phyloP scores from a whole-genome alignment of 1,140 invertebrate species.

The Panagrolaimus sp. region DNA sequence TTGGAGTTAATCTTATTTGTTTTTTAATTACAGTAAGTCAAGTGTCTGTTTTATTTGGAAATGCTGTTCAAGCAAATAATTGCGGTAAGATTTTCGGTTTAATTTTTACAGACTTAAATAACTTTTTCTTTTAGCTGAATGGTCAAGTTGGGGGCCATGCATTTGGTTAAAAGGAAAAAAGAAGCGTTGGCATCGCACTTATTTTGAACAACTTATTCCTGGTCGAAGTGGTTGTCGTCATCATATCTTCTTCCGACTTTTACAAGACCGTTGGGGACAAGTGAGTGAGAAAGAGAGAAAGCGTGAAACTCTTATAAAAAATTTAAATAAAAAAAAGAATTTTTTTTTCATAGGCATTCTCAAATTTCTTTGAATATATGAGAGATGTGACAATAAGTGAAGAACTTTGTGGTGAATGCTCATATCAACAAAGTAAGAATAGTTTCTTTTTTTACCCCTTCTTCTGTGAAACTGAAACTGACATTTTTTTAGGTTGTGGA shows the following conservation, averaged over 20 bases:
- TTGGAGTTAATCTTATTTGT: slow-evolving; percentile 10
- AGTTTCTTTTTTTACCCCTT: slow-evolving; percentile 4
- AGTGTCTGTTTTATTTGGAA: slow-evolving; percentile 56
- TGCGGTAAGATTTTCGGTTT: slow-evolving; percentile 22
- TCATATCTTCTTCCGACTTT: slow-evolving; percentile 56
- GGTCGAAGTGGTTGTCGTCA: slow-evolving; percentile 52
- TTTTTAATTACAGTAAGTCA: slow-evolving; percentile 34
- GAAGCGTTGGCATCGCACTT: slow-evolving; percentile 45
- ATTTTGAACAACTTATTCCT: slow-evolving; percentile 57
- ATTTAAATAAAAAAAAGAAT: not conserved
- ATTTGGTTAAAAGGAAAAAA: slow-evolving; percentile 55
- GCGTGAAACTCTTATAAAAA: not conserved
- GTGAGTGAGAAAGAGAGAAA: slow-evolving; percentile 28
- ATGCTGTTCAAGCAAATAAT: slow-evolving; percentile 48
- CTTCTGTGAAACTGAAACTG: slow-evolving; percentile 27
- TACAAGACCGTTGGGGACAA: slow-evolving; percentile 54
- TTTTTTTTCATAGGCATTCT: slow-evolving; percentile 48
- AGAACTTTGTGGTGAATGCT: slow-evolving; percentile 53
- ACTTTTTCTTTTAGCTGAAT: slow-evolving; percentile 31
- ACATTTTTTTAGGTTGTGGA: slow-evolving; percentile 42
- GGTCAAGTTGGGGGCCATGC: slow-evolving; percentile 58
- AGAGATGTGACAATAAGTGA: slow-evolving; percentile 54
- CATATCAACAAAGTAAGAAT: slow-evolving; percentile 47
- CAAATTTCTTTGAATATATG: slow-evolving; percentile 56
- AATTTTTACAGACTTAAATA: slow-evolving; percentile 15